These are phyloP conservation scores for Pocillopora verrucosa DNA, from an alignment of 64 coral and sea anemone genomes.

Conservation along the genomic window DNA sequence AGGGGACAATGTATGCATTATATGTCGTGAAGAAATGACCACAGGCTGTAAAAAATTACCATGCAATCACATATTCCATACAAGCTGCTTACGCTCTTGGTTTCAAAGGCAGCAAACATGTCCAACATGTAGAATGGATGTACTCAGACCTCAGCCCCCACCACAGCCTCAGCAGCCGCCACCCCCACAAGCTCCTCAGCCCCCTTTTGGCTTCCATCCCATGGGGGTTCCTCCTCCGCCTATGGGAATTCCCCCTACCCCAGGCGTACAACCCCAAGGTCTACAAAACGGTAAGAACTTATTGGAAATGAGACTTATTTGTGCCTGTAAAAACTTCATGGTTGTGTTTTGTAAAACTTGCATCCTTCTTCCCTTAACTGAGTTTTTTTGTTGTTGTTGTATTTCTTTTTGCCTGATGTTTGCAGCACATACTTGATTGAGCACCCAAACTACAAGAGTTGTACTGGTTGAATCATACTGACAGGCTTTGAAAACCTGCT, in stretches of 20 bases:
- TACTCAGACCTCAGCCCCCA: conserved; percentile 61
- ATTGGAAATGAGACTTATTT: neutral
- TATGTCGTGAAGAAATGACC: conserved; percentile 97
- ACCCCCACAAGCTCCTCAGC: conserved; percentile 55
- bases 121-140: conserved; percentile 96
- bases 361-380: too few species aligned
- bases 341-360: too few species aligned
- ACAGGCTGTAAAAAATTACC: conserved; percentile 94
- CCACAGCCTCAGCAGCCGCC: conserved; percentile 54
- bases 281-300: conserved; percentile 2
- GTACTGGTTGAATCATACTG: too few species aligned
- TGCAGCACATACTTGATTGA: too few species aligned
- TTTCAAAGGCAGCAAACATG: conserved; percentile 97
- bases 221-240: conserved; percentile 15
- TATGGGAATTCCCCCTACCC: neutral
- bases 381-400: too few species aligned
- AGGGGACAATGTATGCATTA: conserved; percentile 98
- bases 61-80: conserved; percentile 97
- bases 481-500: too few species aligned
- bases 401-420: too few species aligned
- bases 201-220: conserved; percentile 49
- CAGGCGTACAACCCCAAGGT: conserved; percentile 36
- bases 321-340: neutral
- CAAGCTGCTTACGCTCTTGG: conserved; percentile 94
- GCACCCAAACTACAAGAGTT: too few species aligned